Conservation (phyloP, 2,888 invertebrate genomes). For the Barypeithes pellucidus region DNA sequence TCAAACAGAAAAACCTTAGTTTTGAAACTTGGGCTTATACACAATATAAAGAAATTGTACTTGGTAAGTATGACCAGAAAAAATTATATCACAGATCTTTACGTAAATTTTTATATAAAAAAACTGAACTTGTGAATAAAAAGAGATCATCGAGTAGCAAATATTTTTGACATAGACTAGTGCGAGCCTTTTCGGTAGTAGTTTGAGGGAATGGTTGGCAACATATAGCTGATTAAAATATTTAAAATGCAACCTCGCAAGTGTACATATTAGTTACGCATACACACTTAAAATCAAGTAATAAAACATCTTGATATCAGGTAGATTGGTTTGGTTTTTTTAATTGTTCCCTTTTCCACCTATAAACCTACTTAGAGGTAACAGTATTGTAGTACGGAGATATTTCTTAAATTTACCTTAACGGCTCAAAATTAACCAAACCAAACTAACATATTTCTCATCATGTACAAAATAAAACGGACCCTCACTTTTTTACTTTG, state of each 20-base stretch:
- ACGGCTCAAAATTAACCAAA: background rate
- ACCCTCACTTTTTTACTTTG: slow-evolving; percentile 50
- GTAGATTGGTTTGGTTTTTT: no score
- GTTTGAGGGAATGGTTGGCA: background rate
- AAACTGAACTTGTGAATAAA: background rate
- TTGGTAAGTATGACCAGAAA: slow-evolving; percentile 29
- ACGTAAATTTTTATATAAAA: background rate
- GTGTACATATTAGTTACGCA: no score
- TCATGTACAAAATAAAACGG: slow-evolving; percentile 19
- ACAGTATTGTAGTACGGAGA: no score
- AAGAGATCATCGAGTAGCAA: background rate
- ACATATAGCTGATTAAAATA: background rate
- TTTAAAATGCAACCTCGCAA: no score
- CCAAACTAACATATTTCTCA: background rate
- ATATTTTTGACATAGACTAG: background rate
- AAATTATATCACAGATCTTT: slow-evolving; percentile 35
- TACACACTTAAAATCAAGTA: no score
- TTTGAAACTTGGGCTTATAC: background rate
- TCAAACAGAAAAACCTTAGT: background rate
- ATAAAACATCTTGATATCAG: no score
- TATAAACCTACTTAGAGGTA: no score
- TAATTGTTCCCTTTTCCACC: no score
- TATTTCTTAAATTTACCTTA: background rate
- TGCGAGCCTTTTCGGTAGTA: background rate
- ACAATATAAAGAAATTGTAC: slow-evolving; percentile 12